A percentile compares a stretch with the other conserved stretches of the same genome.
phyloP scores from a whole-genome alignment of 1,140 invertebrate species.

The Melanaphis sacchari region DNA sequence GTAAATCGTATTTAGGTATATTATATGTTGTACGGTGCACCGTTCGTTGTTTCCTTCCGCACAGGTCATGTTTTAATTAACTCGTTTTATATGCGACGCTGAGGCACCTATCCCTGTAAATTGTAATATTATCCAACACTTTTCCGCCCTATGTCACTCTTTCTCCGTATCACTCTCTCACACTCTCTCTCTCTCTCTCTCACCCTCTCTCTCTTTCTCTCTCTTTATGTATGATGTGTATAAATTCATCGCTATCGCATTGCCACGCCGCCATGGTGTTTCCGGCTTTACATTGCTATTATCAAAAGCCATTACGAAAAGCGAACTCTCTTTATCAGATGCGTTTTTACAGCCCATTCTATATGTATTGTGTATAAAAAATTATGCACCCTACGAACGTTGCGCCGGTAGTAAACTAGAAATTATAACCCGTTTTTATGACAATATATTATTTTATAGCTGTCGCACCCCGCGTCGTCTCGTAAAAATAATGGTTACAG shows the following conservation, averaged over 20 bases:
- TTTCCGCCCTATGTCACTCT: not conserved
- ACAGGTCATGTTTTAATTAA: constrained; percentile 38
- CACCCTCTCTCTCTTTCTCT: too few relatives aligned
- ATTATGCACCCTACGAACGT: not conserved
- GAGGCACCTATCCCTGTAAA: not conserved
- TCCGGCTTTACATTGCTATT: constrained; percentile 25
- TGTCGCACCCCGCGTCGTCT: too few relatives aligned
- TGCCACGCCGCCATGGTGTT: not conserved
- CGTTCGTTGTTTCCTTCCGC: constrained; percentile 16
- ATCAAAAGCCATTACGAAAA: constrained; percentile 38
- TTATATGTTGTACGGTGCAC: not conserved
- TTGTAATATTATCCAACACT: not conserved
- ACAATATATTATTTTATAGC: not conserved
- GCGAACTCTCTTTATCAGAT: not conserved
- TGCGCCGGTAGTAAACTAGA: not conserved
- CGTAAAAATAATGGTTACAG: not conserved
- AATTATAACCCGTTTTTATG: constrained; percentile 1
- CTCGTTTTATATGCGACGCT: constrained; percentile 14
- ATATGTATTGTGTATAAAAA: not conserved
- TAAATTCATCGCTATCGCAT: not conserved
- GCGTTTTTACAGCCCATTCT: constrained; percentile 7
- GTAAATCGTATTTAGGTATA: not conserved
- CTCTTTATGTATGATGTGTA: too few relatives aligned
- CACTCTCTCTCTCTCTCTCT: too few relatives aligned
- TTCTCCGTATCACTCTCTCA: not conserved